These are phyloP conservation scores for Drosophila parabipectinata DNA, from an alignment of 1,140 invertebrate species.

Conservation along the genomic window DNA sequence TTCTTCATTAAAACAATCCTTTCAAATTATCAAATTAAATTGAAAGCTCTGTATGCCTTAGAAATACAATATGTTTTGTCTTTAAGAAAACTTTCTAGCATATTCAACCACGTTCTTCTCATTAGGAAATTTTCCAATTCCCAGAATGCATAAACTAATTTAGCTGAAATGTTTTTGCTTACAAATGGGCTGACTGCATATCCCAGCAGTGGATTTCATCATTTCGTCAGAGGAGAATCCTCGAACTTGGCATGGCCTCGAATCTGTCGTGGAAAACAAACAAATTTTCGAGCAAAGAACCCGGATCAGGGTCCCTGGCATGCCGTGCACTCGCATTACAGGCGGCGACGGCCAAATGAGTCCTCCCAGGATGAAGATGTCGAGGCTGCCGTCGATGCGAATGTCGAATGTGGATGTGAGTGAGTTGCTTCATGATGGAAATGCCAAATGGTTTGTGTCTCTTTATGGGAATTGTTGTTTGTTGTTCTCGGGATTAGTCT, in stretches of 20 bases:
- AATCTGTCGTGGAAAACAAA: constrained; percentile 51
- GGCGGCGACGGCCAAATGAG: constrained; percentile 68
- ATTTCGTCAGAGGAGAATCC: constrained; percentile 47
- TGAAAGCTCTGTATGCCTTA: background rate
- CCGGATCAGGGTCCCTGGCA: constrained; percentile 22
- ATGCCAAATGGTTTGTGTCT: constrained; percentile 78
- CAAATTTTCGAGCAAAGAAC: constrained; percentile 39
- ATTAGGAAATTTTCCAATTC: constrained; percentile 73
- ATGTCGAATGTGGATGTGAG: constrained; percentile 28
- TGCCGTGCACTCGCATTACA: constrained; percentile 71
- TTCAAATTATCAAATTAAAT: background rate
- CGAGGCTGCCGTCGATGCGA: constrained; percentile 20
- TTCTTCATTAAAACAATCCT: background rate
- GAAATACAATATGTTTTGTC: background rate
- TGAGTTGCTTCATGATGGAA: constrained; percentile 67
- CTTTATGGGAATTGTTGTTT: constrained; percentile 82
- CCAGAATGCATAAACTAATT: constrained; percentile 77
- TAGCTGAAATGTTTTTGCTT: constrained; percentile 81
- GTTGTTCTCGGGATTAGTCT: constrained; percentile 67
- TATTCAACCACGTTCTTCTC: constrained; percentile 43
- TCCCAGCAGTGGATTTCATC: constrained; percentile 64
- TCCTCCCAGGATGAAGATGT: constrained; percentile 27
- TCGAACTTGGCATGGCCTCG: constrained; percentile 55
- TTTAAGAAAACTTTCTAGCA: constrained; percentile 29
- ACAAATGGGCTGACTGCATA: constrained; percentile 62